A percentile compares a stretch with the other conserved stretches of the same genome.
Conservation (phyloP, 2,888 invertebrate genomes). For the Terebella lapidaria region DNA sequence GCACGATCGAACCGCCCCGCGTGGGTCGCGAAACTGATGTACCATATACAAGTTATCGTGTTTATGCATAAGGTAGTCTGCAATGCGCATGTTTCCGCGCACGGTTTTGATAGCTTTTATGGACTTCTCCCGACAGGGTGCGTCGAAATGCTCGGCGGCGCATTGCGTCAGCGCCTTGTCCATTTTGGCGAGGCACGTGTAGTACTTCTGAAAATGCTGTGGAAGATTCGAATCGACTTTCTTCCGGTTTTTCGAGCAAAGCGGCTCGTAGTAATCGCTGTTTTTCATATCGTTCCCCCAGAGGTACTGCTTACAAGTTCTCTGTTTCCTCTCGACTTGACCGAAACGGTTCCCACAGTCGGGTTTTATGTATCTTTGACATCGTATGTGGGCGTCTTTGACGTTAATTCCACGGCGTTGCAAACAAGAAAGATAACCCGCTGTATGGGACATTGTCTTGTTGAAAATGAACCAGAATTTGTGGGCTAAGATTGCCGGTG, state of each 20-base stretch:
- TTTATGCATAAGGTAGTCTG: background rate
- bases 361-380: background rate
- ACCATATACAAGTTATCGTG: background rate
- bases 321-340: background rate
- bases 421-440: background rate
- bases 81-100: background rate
- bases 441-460: background rate
- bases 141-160: background rate
- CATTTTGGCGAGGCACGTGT: background rate
- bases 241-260: background rate
- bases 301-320: background rate
- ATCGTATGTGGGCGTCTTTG: background rate
- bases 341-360: background rate
- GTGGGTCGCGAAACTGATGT: background rate
- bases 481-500: background rate
- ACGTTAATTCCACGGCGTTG: background rate
- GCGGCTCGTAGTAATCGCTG: background rate
- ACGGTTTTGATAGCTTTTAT: background rate
- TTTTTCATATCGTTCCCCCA: background rate
- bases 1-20: background rate
- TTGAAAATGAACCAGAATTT: background rate
- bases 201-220: background rate
- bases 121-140: background rate
- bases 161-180: background rate
- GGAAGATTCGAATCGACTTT: background rate